Base-by-base conservation (phyloP, 2,888 invertebrate genomes). In the Melanostoma scalare region DNA sequence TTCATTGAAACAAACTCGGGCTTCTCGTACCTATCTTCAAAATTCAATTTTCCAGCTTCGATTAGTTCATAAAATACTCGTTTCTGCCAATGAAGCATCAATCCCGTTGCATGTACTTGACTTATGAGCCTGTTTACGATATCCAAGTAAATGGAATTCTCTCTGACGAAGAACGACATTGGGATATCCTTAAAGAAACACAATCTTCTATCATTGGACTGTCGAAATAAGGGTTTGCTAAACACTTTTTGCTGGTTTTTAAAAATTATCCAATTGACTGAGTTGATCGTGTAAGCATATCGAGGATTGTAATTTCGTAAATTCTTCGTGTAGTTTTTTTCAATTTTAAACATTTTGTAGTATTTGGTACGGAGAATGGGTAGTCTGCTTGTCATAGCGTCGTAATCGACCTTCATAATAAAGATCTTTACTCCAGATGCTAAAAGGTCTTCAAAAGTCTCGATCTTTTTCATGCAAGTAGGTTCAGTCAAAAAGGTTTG, bases 401-500 rank as follows among this genome's bases (percentile, higher is more conserved):
- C 38, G 6, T 50, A 63, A 38, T 63, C 0, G 69, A 6, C 0
- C 20, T 20, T 20, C 20, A 20, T 20, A 20, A 20, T 20, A 20
- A 20, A 20, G 0, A 20, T 20, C 48, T 89, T 89, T 1, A 86
- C 4, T 0, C 85, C 80, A 0, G 89, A 88, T 0, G 76, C 75
- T 10, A 87, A 50, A 0, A 89, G 77, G 60, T 89, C 90, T 31
- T 90, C 89, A 6, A 86, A 89, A 9, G 74, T 85, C 2, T 65
- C 85, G 1, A 87, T 85, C 0, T 87, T 86, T 2, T 81, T 3
- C 40, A 86, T 78, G 48, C 88, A 89, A 0, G 89, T 90, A 0
- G 88, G 85, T n/a, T 86, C 88, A 1, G 89, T 90, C 6, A 89
- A 86, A 67, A 87, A 90, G 0, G 89, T 87, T 3, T 89, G 88